Percentiles rank a stretch among this genome's conserved stretches.
phyloP scores from a whole-genome alignment of 2,888 invertebrate genomes.

The Hypena proboscidalis region DNA sequence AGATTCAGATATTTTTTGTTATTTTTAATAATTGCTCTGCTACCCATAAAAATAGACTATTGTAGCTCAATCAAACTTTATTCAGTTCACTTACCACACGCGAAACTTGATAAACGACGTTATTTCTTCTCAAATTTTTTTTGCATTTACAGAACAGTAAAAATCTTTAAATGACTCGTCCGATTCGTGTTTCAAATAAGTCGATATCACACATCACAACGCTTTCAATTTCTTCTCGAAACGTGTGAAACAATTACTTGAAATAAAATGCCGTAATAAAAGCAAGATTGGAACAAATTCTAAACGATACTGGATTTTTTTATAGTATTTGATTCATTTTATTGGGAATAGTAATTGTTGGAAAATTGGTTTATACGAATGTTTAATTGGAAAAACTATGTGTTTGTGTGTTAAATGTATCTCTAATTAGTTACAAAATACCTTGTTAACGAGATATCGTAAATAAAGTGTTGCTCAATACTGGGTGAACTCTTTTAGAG shows the following conservation, averaged over 20 bases:
- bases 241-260: slow-evolving; percentile 41
- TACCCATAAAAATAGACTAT: no score
- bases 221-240: slow-evolving; percentile 51
- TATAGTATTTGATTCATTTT: slow-evolving; percentile 30
- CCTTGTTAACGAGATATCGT: neutral
- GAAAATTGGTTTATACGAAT: slow-evolving; percentile 24
- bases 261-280: slow-evolving; percentile 30
- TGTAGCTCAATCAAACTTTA: no score
- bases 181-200: slow-evolving; percentile 5
- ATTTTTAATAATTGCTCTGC: no score
- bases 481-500: no score
- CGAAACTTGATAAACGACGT: neutral
- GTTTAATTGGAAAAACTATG: slow-evolving; percentile 22
- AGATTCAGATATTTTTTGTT: no score
- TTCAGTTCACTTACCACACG: no score
- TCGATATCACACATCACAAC: slow-evolving; percentile 13
- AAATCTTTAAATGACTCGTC: slow-evolving; percentile 11
- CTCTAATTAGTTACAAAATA: neutral
- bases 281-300: slow-evolving; percentile 39
- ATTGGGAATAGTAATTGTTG: slow-evolving; percentile 8
- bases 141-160: slow-evolving; percentile 3
- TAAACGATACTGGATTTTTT: slow-evolving; percentile 25
- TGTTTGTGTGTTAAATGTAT: slow-evolving; percentile 7
- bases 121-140: neutral
- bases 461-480: no score